Conservation (phyloP, 2,113 vertebrate genomes). For the Rhinoderma darwinii region DNA sequence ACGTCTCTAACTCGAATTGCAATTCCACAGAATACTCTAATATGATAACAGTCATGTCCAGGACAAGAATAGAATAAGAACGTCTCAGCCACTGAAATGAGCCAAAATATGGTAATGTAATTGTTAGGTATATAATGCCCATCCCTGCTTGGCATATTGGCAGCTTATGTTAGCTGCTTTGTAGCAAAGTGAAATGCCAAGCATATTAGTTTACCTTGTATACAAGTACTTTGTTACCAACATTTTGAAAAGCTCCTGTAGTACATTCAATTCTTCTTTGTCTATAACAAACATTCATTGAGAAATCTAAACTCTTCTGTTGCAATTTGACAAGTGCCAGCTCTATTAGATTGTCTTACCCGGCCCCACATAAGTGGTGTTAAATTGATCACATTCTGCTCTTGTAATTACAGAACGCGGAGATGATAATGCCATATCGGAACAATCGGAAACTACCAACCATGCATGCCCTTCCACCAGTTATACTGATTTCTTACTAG, state of each 20-base stretch:
- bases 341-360: background rate
- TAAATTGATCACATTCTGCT: slow-evolving; percentile 21
- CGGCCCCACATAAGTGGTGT: slow-evolving; percentile 21
- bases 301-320: background rate
- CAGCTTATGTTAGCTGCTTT: background rate
- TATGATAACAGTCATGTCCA: too few species aligned
- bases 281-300: slow-evolving; percentile 18
- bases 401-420: background rate
- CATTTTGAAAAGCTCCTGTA: slow-evolving; percentile 41
- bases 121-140: background rate
- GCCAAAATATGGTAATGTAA: background rate
- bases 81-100: too few species aligned
- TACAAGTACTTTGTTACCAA: background rate
- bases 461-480: background rate
- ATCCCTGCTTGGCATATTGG: background rate
- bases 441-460: background rate
- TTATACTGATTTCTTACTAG: too few species aligned
- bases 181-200: background rate
- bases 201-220: background rate
- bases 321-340: slow-evolving; percentile 20
- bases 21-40: too few species aligned
- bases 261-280: slow-evolving; percentile 63
- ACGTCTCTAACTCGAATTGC: too few species aligned
- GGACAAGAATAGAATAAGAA: too few species aligned
- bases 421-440: background rate